Evolutionary conservation across 2,888 invertebrate species (phyloP), one percentile per base, ranked within the genome.

Genomic region (Noctua pronuba): DNA sequence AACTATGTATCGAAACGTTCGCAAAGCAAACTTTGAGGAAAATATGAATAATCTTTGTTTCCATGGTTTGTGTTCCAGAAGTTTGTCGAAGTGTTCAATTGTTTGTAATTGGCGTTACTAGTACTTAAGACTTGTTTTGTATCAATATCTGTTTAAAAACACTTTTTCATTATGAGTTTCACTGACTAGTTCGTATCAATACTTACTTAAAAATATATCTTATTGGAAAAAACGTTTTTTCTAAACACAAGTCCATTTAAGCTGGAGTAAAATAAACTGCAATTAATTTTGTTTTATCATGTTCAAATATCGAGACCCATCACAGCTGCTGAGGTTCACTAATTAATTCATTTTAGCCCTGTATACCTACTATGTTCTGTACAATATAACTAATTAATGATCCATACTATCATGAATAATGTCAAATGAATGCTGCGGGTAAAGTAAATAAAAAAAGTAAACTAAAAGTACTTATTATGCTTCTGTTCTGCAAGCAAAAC

Each of bases 1-100:
- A 60, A 68, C 55, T 64, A 64, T 38, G n/a, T 67, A 77, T 70
- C 41, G 41, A 72, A 62, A 62, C 35, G 35, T 35, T 35, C 10
- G n/a, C 38, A 55, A 52, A 21, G 28, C 28, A 21, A 60, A 71
- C n/a, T 73, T 58, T 44, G 2, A 58, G 11, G 16, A 46, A 70
- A 24, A 8, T n/a, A 24, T 58, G 18, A 58, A 41, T 60, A 44
- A 38, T 24, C 24, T 46, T 64, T 18, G n/a, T 31, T 24, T 24
- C 71, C 18, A 66, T 80, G 24, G 11, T 49, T 21, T 18, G n/a
- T 21, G 31, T 35, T 46, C 16, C 16, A 18, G 44, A 35, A n/a
- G 16, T 55, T 4, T 11, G 1, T 28, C n/a, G 49, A 49, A 49
- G 49, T 31, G 13, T 38, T n/a, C n/a, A n/a, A n/a, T n/a, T 55